Base-by-base conservation (phyloP, 1,140 invertebrate species). In the Centruroides sculpturatus region DNA sequence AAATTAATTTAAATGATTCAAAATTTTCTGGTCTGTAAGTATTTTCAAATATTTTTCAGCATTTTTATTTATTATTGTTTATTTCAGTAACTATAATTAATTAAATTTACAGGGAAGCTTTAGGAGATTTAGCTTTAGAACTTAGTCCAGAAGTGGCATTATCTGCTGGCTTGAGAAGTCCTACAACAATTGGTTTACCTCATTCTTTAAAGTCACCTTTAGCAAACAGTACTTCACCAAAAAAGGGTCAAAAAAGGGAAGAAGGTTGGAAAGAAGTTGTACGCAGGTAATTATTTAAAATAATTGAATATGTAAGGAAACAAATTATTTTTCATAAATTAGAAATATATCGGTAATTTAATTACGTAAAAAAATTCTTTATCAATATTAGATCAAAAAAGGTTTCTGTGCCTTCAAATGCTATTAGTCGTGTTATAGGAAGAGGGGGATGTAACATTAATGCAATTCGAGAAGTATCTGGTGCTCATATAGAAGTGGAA, bases 241-340 rank as follows among this genome's bases (percentile, higher is more conserved):
- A 87, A 69, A 84, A 85, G 70, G 77, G 76, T 41, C 74, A 81
- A 69, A 80, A 86, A 64, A 80, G 89, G 56, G 92, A 97, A 67
- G 92, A 96, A 72, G 92, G 92, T 7, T 98, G 93, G 93, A 96
- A 95, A 74, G 92, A 97, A 78, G 92, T 97, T 9, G 88, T 92
- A 7, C 77, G 92, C 70, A 94, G 73, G 74, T 72, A 69, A 69
- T 66, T 66, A 36, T 48, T 60, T 47, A 11, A 10, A 6, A 53
- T 6, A 36, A 53, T 34, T 53, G 1, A 53, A 51, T 34, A 51
- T 12, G 49, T 34, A 12, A n/a, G 49, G 23, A 23, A n/a, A 12
- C 12, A 51, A 1, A 34, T 50, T 11, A 34, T 12, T 51, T 51
- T 12, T n/a, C 12, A 51, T 51, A 51, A n/a, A n/a, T n/a, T 51